Evolutionary conservation across 2,888 invertebrate genomes (phyloP), one percentile per base, ranked within the genome.

Genomic region (Agonopterix heracliana): DNA sequence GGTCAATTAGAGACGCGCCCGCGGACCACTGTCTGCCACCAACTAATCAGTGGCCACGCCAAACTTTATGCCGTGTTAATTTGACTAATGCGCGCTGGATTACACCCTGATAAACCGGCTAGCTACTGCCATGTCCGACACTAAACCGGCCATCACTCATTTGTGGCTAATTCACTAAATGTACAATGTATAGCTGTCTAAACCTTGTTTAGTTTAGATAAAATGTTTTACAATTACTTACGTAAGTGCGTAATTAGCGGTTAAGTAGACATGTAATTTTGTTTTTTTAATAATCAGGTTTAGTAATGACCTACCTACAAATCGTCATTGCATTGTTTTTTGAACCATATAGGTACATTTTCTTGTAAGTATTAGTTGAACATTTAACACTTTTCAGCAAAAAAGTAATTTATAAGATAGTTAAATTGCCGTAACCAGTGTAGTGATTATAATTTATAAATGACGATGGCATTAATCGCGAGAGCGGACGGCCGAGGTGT

Each of bases 1-100:
- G 88, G 88, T 88, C 88, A 88, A 88, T 88, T 88, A 88, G 77
- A 79, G 81, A 78, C 85, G 81, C 84, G 74, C 82, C 82, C 82
- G 79, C 70, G 68, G 13, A 54, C 59, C 63, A 63, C 66, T 65
- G 62, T 57, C 71, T 65, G 26, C 26, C 26, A 26, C 26, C 26
- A 26, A 73, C 83, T 86, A 86, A 85, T 86, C 87, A 87, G 83
- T 61, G 79, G 79, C 71, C 83, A 75, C 81, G 79, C 79, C 84
- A 74, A 78, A 79, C 78, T 86, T 87, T 88, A 87, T 81, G 73
- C 80, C 80, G 86, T 88, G 88, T 88, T 88, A 88, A 88, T 88
- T 88, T 88, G 88, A 88, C 86, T 87, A 88, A 88, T 88, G 88
- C 83, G 77, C 70, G 69, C 69, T 74, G 78, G 78, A 74, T 76